Percentiles rank a stretch among this genome's conserved stretches.
These are phyloP conservation scores for Sarcophaga bullata DNA, from an alignment of 1,140 invertebrate genomes.

Conservation along the genomic window DNA sequence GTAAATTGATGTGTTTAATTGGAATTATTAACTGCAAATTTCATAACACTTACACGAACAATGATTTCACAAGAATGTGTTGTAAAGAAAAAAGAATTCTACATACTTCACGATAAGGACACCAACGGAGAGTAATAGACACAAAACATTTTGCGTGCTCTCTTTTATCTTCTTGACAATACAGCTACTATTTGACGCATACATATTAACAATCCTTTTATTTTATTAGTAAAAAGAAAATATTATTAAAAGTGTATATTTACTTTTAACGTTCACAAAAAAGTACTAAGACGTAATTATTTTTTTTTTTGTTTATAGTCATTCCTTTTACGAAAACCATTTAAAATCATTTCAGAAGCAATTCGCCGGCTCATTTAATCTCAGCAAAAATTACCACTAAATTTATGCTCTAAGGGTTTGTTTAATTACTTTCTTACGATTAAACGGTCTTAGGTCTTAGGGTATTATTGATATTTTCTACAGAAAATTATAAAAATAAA, in stretches of 20 bases:
- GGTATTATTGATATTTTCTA: background rate
- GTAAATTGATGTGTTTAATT: background rate
- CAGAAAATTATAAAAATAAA: background rate
- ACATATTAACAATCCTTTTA: constrained; percentile 15
- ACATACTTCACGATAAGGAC: background rate
- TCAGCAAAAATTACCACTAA: background rate
- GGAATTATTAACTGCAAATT: constrained; percentile 9
- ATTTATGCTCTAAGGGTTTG: constrained; percentile 13
- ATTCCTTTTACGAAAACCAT: background rate
- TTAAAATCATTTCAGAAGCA: background rate
- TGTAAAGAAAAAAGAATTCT: background rate
- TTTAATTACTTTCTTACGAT: background rate
- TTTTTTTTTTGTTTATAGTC: too few relatives aligned
- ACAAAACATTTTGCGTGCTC: background rate
- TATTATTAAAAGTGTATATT: constrained; percentile 1
- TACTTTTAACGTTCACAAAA: background rate
- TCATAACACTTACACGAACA: background rate
- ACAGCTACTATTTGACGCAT: background rate
- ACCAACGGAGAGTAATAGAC: background rate
- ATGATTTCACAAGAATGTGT: background rate
- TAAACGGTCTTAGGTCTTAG: too few relatives aligned
- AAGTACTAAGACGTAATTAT: too few relatives aligned
- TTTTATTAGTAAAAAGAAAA: background rate
- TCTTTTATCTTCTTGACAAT: background rate
- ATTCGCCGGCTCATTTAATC: background rate